Percentiles rank a stretch among this genome's conserved stretches.
These are phyloP conservation scores for Mayetiola destructor DNA, from an alignment of 2,888 invertebrate species.

Conservation along the genomic window DNA sequence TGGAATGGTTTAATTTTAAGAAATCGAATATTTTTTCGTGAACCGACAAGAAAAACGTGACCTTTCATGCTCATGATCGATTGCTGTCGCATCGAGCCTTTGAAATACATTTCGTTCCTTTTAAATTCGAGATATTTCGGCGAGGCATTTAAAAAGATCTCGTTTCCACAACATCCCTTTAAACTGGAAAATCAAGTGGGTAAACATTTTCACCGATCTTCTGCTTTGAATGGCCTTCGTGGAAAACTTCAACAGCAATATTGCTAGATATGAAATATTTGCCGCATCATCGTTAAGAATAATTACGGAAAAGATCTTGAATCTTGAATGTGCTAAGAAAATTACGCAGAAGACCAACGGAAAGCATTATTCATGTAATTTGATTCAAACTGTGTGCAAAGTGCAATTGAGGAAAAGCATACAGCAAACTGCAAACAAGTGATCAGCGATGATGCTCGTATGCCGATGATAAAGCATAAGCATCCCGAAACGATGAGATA, in stretches of 20 bases:
- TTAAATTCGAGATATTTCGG: background rate
- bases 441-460: background rate
- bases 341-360: background rate
- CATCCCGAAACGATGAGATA: background rate
- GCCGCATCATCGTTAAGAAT: background rate
- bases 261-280: background rate
- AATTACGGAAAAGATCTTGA: too few relatives aligned
- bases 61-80: background rate
- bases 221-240: background rate
- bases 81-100: background rate
- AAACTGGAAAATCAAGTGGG: slow-evolving; percentile 9
- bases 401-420: background rate
- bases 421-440: background rate
- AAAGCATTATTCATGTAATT: background rate
- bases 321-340: background rate
- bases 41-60: background rate
- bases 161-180: slow-evolving; percentile 3
- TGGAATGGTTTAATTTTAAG: background rate
- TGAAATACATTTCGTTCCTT: background rate
- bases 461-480: background rate
- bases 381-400: background rate
- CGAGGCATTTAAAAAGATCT: background rate
- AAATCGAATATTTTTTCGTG: background rate
- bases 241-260: background rate
- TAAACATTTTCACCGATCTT: too few relatives aligned